Base-by-base conservation (phyloP, 2,113 vertebrate genomes). In the Choloepus hoffmanni region DNA sequence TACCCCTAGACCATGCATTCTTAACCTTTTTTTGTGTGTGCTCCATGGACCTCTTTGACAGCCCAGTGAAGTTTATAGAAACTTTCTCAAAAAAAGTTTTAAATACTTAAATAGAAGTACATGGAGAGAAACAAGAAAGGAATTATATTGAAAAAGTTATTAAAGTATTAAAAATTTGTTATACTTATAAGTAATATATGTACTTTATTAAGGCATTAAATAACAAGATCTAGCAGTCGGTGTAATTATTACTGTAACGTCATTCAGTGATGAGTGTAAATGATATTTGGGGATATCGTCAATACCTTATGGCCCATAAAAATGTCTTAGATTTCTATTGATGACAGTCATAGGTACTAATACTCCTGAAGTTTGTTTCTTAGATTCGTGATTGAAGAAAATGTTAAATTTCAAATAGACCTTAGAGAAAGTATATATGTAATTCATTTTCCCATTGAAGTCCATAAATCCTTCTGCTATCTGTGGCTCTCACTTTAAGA, bases 41-140 rank as follows among this genome's bases (percentile, higher is more conserved):
- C 85, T 13, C 40, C 26, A 53, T 30, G 28, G 15, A 60, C 28
- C 13, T 88, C 48, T 89, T 68, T 62, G 28, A 48, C 21, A 92
- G 55, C 48, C 18, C 72, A 33, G 45, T 74, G 23, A 81, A 50
- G 5, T 5, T 7, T 74, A 33, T 72, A 45, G 26, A 67, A 2
- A 87, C 7, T 74, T 65, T 81, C 40, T n/a, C 36, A 63, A 63
- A 63, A 70, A 70, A 70, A 40, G 19, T 68, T 90, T 67, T 45
- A 95, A 45, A 53, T 70, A 18, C 11, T 55, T 94, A 45, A 96
- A 67, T 84, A 30, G 78, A 83, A 95, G 19, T 67, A 53, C 28
- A 81, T 26, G 8, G 45, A 68, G 26, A 70, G 33, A 8, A 36
- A 62, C 50, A 70, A 83, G 33, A 58, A 94, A 63, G 11, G 83